Conservation (phyloP, 2,888 invertebrate genomes). For the Eumerus sabulonum region DNA sequence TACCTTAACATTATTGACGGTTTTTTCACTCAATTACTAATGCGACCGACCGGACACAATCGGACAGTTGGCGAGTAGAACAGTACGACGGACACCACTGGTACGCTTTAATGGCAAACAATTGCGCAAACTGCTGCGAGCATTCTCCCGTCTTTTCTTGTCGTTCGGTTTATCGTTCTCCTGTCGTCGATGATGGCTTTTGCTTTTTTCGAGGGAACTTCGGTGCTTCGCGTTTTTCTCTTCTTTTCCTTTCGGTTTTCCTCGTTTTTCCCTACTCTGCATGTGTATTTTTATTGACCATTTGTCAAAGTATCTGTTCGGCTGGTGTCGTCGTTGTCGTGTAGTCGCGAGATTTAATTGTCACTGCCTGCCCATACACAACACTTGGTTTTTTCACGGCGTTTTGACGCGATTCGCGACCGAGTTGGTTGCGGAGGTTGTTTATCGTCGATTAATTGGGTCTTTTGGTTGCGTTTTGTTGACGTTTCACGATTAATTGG, state of each 20-base stretch:
- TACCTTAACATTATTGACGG: slow-evolving; percentile 67
- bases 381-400: slow-evolving; percentile 60
- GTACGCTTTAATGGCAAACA: slow-evolving; percentile 53
- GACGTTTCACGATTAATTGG: slow-evolving; percentile 59
- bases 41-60: slow-evolving; percentile 45
- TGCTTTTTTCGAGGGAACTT: slow-evolving; percentile 60
- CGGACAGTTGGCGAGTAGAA: neutral
- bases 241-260: neutral
- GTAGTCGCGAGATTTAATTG: slow-evolving; percentile 67
- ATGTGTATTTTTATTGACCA: slow-evolving; percentile 69
- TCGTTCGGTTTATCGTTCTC: slow-evolving; percentile 11
- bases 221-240: slow-evolving; percentile 50
- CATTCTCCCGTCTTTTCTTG: too few species aligned
- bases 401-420: slow-evolving; percentile 20
- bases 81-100: slow-evolving; percentile 15
- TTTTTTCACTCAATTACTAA: slow-evolving; percentile 25
- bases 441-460: slow-evolving; percentile 17
- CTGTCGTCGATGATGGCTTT: slow-evolving; percentile 58
- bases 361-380: slow-evolving; percentile 61
- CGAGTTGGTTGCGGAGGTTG: slow-evolving; percentile 9
- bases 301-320: slow-evolving; percentile 68
- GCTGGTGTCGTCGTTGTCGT: slow-evolving; percentile 40
- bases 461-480: slow-evolving; percentile 43
- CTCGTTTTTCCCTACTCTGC: slow-evolving; percentile 54
- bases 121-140: slow-evolving; percentile 60